A percentile compares a stretch with the other conserved stretches of the same genome.
These are phyloP conservation scores for Lutjanus argentimaculatus DNA, from an alignment of 2,797 vertebrate species.

Conservation along the genomic window DNA sequence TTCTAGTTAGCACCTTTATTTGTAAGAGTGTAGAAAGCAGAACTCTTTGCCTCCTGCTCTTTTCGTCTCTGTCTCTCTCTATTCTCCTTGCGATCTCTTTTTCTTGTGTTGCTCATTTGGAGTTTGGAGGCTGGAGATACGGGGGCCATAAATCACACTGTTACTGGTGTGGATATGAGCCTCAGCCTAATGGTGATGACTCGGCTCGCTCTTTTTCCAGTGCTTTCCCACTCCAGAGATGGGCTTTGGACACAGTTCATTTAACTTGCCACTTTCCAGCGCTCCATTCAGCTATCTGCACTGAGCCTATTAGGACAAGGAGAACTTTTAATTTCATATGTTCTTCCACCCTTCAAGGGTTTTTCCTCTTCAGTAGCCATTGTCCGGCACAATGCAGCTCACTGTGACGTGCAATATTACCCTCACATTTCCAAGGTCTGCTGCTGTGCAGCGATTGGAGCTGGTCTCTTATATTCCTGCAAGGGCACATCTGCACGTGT, in stretches of 20 bases:
- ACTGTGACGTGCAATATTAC: conserved; percentile 57
- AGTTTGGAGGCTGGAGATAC: conserved; percentile 76
- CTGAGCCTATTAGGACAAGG: conserved; percentile 82
- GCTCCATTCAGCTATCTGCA: conserved; percentile 73
- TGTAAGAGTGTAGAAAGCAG: conserved; percentile 27
- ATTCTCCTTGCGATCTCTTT: conserved; percentile 59
- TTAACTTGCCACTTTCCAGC: conserved; percentile 80
- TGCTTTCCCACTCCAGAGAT: conserved; percentile 82
- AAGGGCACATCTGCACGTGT: conserved; percentile 27
- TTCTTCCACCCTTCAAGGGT: conserved; percentile 75
- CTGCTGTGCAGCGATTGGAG: conserved; percentile 15
- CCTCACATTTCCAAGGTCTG: conserved; percentile 52
- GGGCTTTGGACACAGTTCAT: conserved; percentile 87
- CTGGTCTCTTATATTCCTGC: conserved; percentile 27
- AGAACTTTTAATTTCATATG: conserved; percentile 87
- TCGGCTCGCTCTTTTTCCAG: conserved; percentile 78
- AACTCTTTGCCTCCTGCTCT: conserved; percentile 28
- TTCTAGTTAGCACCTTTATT: too few species aligned
- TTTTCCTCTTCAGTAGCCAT: conserved; percentile 72
- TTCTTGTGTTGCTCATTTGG: conserved; percentile 79
- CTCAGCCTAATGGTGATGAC: conserved; percentile 85
- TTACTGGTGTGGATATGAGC: conserved; percentile 82
- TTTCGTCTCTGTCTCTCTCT: conserved; percentile 42
- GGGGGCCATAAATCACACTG: conserved; percentile 83
- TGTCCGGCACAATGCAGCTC: conserved; percentile 63